phyloP scores from a whole-genome alignment of 2,797 vertebrate species.

The Manis pentadactyla region DNA sequence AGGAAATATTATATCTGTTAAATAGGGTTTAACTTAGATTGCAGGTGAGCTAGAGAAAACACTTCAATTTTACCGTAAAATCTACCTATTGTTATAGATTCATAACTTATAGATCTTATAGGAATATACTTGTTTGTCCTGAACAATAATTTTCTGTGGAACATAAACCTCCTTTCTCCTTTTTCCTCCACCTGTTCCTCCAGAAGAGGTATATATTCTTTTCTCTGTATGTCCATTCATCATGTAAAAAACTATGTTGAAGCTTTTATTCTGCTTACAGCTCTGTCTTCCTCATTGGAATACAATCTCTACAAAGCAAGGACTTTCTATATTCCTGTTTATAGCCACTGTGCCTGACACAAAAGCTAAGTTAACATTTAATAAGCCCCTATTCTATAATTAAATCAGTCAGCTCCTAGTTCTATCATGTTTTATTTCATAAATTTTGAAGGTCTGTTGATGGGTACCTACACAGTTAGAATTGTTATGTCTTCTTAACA shows the following conservation, averaged over 20 bases:
- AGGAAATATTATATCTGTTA: not conserved
- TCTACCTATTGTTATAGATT: not conserved
- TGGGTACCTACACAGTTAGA: not conserved
- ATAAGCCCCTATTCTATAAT: not conserved
- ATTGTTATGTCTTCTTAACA: not conserved
- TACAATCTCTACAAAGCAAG: not conserved
- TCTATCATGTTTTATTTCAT: not conserved
- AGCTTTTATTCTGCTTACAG: not conserved
- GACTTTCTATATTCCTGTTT: not conserved
- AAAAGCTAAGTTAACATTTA: not conserved
- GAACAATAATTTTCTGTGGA: conserved; percentile 25
- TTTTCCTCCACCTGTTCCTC: not conserved
- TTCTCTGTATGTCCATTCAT: not conserved
- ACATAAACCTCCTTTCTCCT: not conserved
- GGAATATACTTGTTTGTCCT: not conserved
- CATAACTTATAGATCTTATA: not conserved
- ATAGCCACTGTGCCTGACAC: not conserved
- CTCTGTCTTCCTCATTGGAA: not conserved
- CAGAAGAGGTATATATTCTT: not conserved
- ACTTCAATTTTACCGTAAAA: not conserved
- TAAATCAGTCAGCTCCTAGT: not conserved
- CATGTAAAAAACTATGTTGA: not conserved
- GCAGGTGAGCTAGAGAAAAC: not conserved
- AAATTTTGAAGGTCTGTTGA: not conserved
- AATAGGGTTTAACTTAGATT: conserved; percentile 10